phyloP scores from a whole-genome alignment of 2,888 invertebrate species.

The Apotomis capreana region DNA sequence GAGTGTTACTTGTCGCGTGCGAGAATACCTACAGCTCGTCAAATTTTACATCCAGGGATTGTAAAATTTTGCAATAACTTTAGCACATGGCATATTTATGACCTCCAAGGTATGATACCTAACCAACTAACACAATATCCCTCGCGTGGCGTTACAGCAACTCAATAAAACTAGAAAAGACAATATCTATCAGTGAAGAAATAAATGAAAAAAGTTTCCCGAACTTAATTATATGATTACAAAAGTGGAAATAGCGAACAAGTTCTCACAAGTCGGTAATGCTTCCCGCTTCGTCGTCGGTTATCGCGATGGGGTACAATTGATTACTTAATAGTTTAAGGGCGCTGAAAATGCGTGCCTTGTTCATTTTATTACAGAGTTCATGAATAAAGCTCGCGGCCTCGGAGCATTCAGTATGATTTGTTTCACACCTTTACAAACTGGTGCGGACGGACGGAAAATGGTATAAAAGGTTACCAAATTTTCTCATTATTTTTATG shows the following conservation, averaged over 20 bases:
- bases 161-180: constrained; percentile 25
- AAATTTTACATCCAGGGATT: constrained; percentile 62
- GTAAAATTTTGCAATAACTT: constrained; percentile 58
- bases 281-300: constrained; percentile 45
- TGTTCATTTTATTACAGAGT: constrained; percentile 52
- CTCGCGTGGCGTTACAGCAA: background rate
- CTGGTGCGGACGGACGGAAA: constrained; percentile 4
- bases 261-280: constrained; percentile 49
- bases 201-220: constrained; percentile 48
- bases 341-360: constrained; percentile 50
- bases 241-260: constrained; percentile 26
- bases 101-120: constrained; percentile 9
- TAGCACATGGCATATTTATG: constrained; percentile 45
- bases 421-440: constrained; percentile 50
- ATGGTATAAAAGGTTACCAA: constrained; percentile 1
- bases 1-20: constrained; percentile 62
- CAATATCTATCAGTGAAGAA: constrained; percentile 41
- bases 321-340: constrained; percentile 60
- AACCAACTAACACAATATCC: constrained; percentile 9
- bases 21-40: constrained; percentile 47
- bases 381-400: constrained; percentile 49
- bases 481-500: constrained; percentile 37
- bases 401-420: constrained; percentile 44
- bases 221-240: constrained; percentile 46
- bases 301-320: constrained; percentile 61